Evolutionary conservation across 2,888 invertebrate genomes (phyloP), one percentile per base, ranked within the genome.

Genomic region (Hylaea fasciaria): DNA sequence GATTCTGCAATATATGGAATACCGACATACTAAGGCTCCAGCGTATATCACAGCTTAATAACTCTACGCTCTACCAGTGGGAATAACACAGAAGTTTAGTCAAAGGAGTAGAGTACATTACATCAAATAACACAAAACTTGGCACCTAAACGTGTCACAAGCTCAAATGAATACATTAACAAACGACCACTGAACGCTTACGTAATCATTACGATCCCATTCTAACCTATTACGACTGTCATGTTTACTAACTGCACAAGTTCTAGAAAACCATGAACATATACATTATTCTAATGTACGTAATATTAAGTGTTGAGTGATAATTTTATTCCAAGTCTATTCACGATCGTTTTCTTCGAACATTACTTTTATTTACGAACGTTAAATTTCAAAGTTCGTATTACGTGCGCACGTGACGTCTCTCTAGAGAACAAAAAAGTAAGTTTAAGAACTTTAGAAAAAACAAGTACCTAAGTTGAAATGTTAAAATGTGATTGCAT

Each of bases 251-350:
- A 65, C 62, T 57, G 62, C 57, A 60, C 60, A 67, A 67, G 62
- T 63, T 63, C 41, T 48, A 47, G 49, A 57, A 50, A 54, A 44
- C 44, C 65, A 72, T 71, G 65, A 69, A 70, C 65, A 68, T 64
- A 64, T 66, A 67, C 2, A 13, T 43, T 28, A 50, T 52, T 41
- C 39, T 61, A 62, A 70, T 69, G 72, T 64, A 71, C 53, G 62
- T 70, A 65, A 67, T 69, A 69, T 58, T 68, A 61, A 68, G 67
- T 12, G 28, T 11, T 13, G 45, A 65, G 70, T 66, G 69, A 70
- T 73, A 80, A 78, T 73, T 67, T 69, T 67, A 74, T 72, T 77
- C 54, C 54, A 59, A 70, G 72, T 73, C 72, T 66, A 57, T 70
- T 67, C 62, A 62, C 70, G 64, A 68, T 58, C 68, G 71, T 73